These are phyloP conservation scores for Drosophila parvula DNA, from an alignment of 1,140 invertebrate genomes.

Conservation along the genomic window DNA sequence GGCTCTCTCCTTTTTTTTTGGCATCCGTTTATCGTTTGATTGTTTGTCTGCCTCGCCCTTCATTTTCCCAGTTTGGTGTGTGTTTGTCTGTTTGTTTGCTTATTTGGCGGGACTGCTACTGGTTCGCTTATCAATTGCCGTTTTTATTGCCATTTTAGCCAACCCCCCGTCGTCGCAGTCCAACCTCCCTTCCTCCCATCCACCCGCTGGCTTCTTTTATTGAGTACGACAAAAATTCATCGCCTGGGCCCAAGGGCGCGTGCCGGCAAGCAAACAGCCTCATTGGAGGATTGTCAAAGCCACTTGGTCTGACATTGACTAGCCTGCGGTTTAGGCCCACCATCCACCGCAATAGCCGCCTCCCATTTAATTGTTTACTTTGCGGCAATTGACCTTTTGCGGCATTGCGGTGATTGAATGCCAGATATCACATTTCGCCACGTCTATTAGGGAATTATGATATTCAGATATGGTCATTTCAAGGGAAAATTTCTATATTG, in stretches of 20 bases:
- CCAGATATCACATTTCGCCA: slow-evolving; percentile 37
- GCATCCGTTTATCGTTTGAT: slow-evolving; percentile 81
- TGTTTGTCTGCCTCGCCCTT: slow-evolving; percentile 73
- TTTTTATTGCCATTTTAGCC: slow-evolving; percentile 78
- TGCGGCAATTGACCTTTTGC: slow-evolving; percentile 64
- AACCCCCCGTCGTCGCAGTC: slow-evolving; percentile 3
- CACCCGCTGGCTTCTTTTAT: slow-evolving; percentile 48
- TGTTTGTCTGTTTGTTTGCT: slow-evolving; percentile 61
- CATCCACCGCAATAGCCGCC: background rate
- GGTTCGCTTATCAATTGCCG: slow-evolving; percentile 77
- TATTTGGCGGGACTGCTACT: slow-evolving; percentile 68
- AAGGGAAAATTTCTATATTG: background rate
- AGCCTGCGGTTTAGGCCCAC: slow-evolving; percentile 27
- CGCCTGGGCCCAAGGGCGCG: slow-evolving; percentile 60
- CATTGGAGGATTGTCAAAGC: slow-evolving; percentile 30
- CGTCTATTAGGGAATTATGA: slow-evolving; percentile 64
- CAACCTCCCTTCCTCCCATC: background rate
- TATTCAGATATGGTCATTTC: slow-evolving; percentile 10
- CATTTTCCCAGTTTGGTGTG: slow-evolving; percentile 25
- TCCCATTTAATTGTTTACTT: slow-evolving; percentile 72
- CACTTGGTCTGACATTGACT: slow-evolving; percentile 26
- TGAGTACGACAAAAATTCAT: slow-evolving; percentile 72
- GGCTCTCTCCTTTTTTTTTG: slow-evolving; percentile 49
- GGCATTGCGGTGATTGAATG: slow-evolving; percentile 57
- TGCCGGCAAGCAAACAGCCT: slow-evolving; percentile 55